Evolutionary conservation across 2,888 invertebrate genomes (phyloP), one percentile per base, ranked within the genome.

Genomic region (Celastrina argiolus): DNA sequence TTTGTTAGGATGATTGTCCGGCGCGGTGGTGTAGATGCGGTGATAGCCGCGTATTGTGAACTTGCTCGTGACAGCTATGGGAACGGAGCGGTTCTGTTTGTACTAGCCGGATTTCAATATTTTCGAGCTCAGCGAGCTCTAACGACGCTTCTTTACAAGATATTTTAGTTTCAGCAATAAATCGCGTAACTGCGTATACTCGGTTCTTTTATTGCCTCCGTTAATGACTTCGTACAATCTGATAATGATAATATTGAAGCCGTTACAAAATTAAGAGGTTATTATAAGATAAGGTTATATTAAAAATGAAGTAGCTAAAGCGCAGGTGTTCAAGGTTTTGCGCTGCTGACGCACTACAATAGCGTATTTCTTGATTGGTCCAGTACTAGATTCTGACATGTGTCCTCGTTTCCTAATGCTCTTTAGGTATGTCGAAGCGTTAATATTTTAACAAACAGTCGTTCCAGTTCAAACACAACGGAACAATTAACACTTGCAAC

Each of bases 1-100:
- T 90, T 91, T 91, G 90, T 90, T 91, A 88, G 85, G 88, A 84
- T 85, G 88, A 89, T 87, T 90, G 90, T 91, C 89, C 90, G 88
- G 88, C 79, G 80, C 84, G 81, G 84, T 82, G 83, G 84, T 82
- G 85, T 87, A 90, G 90, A 90, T 90, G 86, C 76, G 78, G 79
- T 85, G 90, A 90, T 91, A 91, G 79, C 82, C 75, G 80, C 76
- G 78, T 78, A 77, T 66, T 66, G 66, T 66, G 79, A 73, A 75
- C 71, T 69, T 76, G 78, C 81, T 77, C 78, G 81, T 87, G 88
- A 90, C 88, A 89, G 88, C 84, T 83, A 85, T 89, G 90, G 90
- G 90, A 91, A 90, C 81, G 77, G 74, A 77, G 78, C 81, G 81
- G 81, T 18, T 31, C 59, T 42, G 65, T 66, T 66, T 66, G 65